Conservation (phyloP, 2,797 vertebrate species). For the Cephalopachus bancanus region DNA sequence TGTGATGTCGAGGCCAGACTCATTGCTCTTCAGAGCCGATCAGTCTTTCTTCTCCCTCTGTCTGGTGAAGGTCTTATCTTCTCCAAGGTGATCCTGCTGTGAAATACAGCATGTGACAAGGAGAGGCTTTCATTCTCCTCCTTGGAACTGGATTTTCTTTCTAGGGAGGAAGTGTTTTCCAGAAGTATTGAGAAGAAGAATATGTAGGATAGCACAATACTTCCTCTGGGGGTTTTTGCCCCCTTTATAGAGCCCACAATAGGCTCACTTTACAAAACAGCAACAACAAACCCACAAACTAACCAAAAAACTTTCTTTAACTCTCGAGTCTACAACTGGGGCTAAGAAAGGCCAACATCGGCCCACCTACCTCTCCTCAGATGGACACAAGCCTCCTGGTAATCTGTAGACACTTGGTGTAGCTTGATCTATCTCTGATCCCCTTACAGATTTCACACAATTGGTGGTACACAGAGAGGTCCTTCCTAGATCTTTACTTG, state of each 20-base stretch:
- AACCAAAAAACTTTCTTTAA: neutral
- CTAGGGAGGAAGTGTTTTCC: slow-evolving; percentile 72
- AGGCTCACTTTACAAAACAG: neutral
- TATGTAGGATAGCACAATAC: fast-evolving
- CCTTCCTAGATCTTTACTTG: neutral
- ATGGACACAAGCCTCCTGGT: neutral
- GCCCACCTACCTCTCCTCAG: neutral
- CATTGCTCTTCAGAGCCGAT: slow-evolving; percentile 30
- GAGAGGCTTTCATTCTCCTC: slow-evolving; percentile 76
- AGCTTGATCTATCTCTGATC: neutral
- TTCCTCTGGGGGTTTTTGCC: neutral
- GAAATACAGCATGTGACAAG: slow-evolving; percentile 79
- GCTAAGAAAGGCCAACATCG: neutral
- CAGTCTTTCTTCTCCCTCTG: slow-evolving; percentile 64
- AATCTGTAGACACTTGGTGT: neutral
- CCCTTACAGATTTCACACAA: neutral
- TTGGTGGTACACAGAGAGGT: neutral
- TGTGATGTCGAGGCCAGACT: slow-evolving; percentile 28
- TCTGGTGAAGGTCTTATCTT: slow-evolving; percentile 73
- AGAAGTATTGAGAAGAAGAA: slow-evolving; percentile 72
- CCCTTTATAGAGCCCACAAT: neutral
- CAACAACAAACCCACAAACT: neutral
- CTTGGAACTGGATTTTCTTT: slow-evolving; percentile 83
- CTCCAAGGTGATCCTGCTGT: slow-evolving; percentile 78
- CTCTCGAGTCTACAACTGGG: neutral